These are phyloP conservation scores for Hemitrygon akajei DNA, from an alignment of 2,797 vertebrate genomes.

Conservation along the genomic window DNA sequence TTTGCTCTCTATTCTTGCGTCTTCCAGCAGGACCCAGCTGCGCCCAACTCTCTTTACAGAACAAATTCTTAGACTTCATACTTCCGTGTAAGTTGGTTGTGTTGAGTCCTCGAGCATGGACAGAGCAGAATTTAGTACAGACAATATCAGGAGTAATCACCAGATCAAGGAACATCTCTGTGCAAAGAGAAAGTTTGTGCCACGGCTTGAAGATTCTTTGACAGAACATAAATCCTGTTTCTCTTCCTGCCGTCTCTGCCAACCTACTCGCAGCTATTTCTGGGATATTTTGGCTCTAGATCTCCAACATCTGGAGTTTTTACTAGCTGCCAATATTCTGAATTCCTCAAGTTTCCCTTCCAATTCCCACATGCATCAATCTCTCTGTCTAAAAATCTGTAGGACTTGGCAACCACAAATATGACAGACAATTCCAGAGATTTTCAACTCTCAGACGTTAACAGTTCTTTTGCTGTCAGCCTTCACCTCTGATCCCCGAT, in stretches of 20 bases:
- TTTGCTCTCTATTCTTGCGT: background rate
- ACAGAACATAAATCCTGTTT: no score
- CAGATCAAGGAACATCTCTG: no score
- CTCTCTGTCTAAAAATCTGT: background rate
- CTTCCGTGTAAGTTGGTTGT: background rate
- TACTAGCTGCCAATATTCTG: background rate
- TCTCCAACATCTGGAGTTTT: no score
- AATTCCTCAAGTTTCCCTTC: background rate
- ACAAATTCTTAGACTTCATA: no score
- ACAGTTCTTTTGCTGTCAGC: background rate
- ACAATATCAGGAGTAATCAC: no score
- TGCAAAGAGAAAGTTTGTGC: no score
- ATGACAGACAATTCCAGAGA: background rate
- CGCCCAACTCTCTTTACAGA: background rate
- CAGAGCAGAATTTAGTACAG: no score
- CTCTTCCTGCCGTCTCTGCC: no score
- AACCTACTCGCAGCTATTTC: no score
- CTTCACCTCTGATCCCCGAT: background rate
- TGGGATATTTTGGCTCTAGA: no score
- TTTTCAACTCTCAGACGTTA: background rate
- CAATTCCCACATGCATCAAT: background rate
- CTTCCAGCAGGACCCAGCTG: background rate
- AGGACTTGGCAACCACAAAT: background rate
- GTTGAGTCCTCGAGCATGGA: background rate
- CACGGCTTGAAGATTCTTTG: no score